phyloP scores from a whole-genome alignment of 2,113 vertebrate species.

The Urocitellus parryii region DNA sequence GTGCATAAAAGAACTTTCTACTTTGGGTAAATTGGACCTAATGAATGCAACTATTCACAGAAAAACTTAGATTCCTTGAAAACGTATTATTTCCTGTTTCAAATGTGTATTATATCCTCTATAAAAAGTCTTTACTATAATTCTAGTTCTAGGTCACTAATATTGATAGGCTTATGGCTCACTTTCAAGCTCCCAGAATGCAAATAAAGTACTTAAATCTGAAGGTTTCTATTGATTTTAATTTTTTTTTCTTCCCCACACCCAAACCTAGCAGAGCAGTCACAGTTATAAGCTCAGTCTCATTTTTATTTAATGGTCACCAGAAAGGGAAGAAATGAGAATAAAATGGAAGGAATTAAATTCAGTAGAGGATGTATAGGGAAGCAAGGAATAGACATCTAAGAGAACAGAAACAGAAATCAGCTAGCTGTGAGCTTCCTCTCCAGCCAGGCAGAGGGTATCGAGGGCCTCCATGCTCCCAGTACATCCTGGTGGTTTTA shows the following conservation, averaged over 20 bases:
- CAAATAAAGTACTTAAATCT: conserved; percentile 36
- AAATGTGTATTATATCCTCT: conserved; percentile 9
- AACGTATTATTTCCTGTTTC: conserved; percentile 64
- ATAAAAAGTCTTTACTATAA: conserved; percentile 47
- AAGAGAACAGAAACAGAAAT: background rate
- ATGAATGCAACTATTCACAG: conserved; percentile 57
- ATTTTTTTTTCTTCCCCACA: background rate
- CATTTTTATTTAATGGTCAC: background rate
- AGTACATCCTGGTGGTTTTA: background rate
- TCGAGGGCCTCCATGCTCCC: background rate
- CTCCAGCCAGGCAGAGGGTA: background rate
- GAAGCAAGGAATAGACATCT: background rate
- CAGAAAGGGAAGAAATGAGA: conserved; percentile 50
- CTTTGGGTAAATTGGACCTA: conserved; percentile 55
- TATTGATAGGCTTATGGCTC: background rate
- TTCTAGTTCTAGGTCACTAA: conserved; percentile 43
- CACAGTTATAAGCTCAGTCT: background rate
- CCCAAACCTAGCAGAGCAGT: background rate
- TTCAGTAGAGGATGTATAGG: background rate
- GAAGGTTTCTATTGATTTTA: conserved; percentile 41
- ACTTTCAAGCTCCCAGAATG: conserved; percentile 28
- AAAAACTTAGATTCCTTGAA: conserved; percentile 41
- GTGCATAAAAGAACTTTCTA: conserved; percentile 54
- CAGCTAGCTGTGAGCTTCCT: background rate
- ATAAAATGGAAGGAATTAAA: conserved; percentile 44